Conservation (phyloP, 2,888 invertebrate species). For the Campopleginae sp. region DNA sequence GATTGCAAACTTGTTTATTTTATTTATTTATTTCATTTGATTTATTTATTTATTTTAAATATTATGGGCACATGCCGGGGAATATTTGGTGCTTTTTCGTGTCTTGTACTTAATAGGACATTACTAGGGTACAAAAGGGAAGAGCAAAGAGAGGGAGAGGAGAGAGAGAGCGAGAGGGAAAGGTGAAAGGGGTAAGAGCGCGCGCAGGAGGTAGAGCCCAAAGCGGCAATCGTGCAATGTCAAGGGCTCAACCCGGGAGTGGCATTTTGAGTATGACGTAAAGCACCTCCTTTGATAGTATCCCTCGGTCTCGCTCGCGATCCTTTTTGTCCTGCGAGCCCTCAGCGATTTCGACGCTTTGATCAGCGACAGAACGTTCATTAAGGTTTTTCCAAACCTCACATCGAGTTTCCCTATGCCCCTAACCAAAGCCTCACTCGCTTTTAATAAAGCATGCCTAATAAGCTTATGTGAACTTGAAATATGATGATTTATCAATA, state of each 20-base stretch:
- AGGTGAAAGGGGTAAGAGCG: constrained; percentile 38
- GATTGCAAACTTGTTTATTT: no score
- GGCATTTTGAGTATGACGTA: constrained; percentile 68
- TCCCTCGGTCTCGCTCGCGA: constrained; percentile 42
- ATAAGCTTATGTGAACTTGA: background rate
- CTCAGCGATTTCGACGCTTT: constrained; percentile 49
- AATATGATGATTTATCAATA: constrained; percentile 23
- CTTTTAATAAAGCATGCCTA: constrained; percentile 41
- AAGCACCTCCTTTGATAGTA: constrained; percentile 63
- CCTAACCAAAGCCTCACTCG: constrained; percentile 35
- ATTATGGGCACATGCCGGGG: no score
- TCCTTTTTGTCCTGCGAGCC: constrained; percentile 29
- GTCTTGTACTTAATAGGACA: constrained; percentile 14
- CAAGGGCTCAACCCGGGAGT: constrained; percentile 62
- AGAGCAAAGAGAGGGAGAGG: constrained; percentile 26
- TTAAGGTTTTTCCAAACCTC: constrained; percentile 58
- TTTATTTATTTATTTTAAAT: no score
- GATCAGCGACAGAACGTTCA: constrained; percentile 66
- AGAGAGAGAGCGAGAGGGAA: background rate
- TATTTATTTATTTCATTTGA: constrained; percentile 3
- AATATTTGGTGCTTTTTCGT: background rate
- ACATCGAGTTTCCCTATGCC: constrained; percentile 18
- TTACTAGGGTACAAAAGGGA: constrained; percentile 28
- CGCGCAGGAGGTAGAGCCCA: constrained; percentile 48
- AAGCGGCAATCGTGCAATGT: constrained; percentile 67